These are phyloP conservation scores for Argyrosomus japonicus DNA, from an alignment of 2,113 vertebrate species.

Conservation along the genomic window DNA sequence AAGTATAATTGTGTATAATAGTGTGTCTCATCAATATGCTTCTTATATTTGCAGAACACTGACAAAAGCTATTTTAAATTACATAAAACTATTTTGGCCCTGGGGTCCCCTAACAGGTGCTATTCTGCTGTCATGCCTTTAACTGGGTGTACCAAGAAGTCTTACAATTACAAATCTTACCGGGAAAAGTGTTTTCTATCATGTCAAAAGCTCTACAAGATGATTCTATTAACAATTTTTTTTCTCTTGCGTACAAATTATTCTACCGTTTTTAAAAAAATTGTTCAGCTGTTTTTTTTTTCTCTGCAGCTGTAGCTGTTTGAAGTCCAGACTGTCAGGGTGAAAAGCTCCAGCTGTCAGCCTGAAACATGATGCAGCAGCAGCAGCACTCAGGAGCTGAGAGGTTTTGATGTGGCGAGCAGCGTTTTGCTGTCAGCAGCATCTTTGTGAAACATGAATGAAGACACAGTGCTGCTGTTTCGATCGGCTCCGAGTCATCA, in stretches of 20 bases:
- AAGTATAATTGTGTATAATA: too few species aligned
- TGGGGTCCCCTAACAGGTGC: too few species aligned
- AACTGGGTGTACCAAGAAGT: neutral
- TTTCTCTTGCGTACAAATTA: neutral
- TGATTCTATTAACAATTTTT: neutral
- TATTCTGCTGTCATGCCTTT: neutral
- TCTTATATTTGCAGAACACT: too few species aligned
- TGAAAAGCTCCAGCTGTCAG: slow-evolving; percentile 20
- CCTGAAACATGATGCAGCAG: neutral
- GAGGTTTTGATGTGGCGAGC: slow-evolving; percentile 26
- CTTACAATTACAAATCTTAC: neutral
- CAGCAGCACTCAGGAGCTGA: slow-evolving; percentile 14
- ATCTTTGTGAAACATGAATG: slow-evolving; percentile 33
- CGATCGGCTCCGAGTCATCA: slow-evolving; percentile 19
- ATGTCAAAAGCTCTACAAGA: neutral
- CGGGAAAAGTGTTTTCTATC: neutral
- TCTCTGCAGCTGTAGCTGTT: slow-evolving; percentile 18
- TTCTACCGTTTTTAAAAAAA: neutral
- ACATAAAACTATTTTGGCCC: too few species aligned
- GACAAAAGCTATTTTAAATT: too few species aligned
- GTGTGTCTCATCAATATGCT: too few species aligned
- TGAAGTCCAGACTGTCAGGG: slow-evolving; percentile 3
- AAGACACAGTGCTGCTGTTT: slow-evolving; percentile 30
- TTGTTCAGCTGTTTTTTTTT: neutral
- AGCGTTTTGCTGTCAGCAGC: slow-evolving; percentile 9